Conservation (phyloP, 2,797 vertebrate genomes). For the Lepus oiostolus region DNA sequence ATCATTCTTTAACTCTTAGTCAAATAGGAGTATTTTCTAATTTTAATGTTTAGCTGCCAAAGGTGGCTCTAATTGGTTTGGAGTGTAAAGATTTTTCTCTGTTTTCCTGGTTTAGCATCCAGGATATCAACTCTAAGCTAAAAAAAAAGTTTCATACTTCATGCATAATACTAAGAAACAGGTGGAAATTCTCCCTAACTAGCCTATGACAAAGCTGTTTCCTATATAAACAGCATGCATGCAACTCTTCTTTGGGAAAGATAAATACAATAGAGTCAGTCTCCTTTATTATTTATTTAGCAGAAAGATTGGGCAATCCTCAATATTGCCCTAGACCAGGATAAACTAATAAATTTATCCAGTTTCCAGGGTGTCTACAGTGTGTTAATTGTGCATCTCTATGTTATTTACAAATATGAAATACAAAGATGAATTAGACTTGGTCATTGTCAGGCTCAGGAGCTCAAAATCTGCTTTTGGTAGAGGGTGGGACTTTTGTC, state of each 20-base stretch:
- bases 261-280: background rate
- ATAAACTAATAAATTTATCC: background rate
- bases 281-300: slow-evolving; percentile 33
- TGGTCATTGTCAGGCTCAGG: no score
- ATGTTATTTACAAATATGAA: background rate
- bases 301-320: background rate
- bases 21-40: slow-evolving; percentile 53
- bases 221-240: background rate
- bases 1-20: slow-evolving; percentile 41
- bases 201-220: background rate
- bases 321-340: background rate
- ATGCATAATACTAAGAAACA: background rate
- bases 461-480: background rate
- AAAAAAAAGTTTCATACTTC: background rate
- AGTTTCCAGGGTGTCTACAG: background rate
- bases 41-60: slow-evolving; percentile 48
- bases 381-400: background rate
- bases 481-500: background rate
- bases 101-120: slow-evolving; percentile 35
- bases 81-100: background rate
- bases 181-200: background rate
- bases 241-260: background rate
- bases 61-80: slow-evolving; percentile 15
- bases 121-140: slow-evolving; percentile 16
- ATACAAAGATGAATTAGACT: background rate